Evolutionary conservation across 2,797 vertebrate species (phyloP).

Genomic region (Discoglossus pictus): DNA sequence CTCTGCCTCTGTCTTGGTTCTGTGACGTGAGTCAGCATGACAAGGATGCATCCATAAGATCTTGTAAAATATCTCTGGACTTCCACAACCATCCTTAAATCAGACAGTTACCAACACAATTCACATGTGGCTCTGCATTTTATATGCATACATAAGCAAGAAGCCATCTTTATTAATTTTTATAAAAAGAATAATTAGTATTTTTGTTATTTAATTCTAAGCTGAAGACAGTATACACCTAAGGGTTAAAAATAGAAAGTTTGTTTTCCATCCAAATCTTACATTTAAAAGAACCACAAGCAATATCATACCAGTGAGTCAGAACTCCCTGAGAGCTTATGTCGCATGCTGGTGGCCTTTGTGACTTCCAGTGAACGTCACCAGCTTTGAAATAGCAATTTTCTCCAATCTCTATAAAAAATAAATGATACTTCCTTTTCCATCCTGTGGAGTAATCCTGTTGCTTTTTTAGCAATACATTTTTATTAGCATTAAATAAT

Average conservation of each 20-base stretch:
- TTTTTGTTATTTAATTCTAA: no score
- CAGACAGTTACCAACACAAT: constrained; percentile 18
- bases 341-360: constrained; percentile 2
- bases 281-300: background rate
- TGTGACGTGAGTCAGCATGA: constrained; percentile 34
- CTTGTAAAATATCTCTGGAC: constrained; percentile 6
- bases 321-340: background rate
- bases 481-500: no score
- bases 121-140: background rate
- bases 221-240: background rate
- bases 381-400: constrained; percentile 11
- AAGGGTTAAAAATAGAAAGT: background rate
- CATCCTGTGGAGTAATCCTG: background rate
- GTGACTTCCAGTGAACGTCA: constrained; percentile 11
- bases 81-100: constrained; percentile 3
- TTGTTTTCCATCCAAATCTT: background rate
- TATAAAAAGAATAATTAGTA: background rate
- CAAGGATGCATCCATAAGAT: constrained; percentile 20
- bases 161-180: background rate
- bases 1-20: constrained; percentile 13
- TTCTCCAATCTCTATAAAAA: background rate
- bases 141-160: background rate
- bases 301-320: constrained; percentile 15
- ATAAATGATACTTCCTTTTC: background rate
- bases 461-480: background rate